phyloP scores from a whole-genome alignment of 2,888 invertebrate species.

The Pyrrhosoma nymphula region DNA sequence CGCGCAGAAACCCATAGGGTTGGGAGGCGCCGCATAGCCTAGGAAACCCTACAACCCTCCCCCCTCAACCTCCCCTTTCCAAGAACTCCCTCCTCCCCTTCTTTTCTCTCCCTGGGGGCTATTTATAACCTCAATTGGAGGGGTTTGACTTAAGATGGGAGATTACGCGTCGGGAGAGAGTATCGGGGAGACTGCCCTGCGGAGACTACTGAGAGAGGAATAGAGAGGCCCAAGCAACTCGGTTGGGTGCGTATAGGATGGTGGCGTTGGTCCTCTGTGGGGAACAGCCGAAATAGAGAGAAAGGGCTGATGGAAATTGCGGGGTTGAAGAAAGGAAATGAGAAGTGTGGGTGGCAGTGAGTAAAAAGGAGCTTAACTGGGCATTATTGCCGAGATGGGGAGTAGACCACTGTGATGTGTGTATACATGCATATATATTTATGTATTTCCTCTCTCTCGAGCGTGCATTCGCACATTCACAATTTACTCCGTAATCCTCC shows the following conservation, averaged over 20 bases:
- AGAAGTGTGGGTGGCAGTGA: background rate
- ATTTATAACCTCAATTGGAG: background rate
- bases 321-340: background rate
- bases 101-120: background rate
- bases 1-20: background rate
- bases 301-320: background rate
- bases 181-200: background rate
- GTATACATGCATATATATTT: too few species aligned
- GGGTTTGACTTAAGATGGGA: conserved; percentile 23
- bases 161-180: conserved; percentile 7
- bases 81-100: background rate
- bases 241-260: too few species aligned
- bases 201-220: background rate
- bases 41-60: background rate
- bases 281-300: background rate
- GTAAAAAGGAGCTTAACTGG: background rate
- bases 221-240: too few species aligned
- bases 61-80: background rate
- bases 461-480: background rate
- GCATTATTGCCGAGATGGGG: background rate
- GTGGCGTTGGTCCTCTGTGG: background rate
- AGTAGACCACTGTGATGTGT: background rate
- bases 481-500: background rate
- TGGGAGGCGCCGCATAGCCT: background rate
- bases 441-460: background rate